Conservation (phyloP, 2,797 vertebrate species). For the Manis pentadactyla region DNA sequence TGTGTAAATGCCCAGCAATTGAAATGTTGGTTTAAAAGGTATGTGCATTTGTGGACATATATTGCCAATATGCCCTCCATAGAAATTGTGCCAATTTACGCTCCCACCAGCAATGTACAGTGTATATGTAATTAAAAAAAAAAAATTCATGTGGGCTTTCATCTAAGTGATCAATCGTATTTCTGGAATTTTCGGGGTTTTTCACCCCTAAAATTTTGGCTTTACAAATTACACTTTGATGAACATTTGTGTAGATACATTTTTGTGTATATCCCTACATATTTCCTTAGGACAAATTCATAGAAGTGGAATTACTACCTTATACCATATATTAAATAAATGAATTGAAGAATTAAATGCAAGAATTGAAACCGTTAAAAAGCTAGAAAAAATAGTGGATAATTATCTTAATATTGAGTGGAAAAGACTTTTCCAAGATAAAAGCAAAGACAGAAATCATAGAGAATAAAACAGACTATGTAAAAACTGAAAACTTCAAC, state of each 20-base stretch:
- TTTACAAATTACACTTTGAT: slow-evolving; percentile 25
- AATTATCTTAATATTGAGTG: background rate
- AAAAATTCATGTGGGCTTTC: background rate
- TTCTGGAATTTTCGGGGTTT: background rate
- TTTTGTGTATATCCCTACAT: background rate
- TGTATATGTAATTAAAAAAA: background rate
- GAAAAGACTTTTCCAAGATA: slow-evolving; percentile 39
- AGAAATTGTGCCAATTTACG: background rate
- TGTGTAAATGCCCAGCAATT: background rate
- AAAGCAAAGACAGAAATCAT: slow-evolving; percentile 12
- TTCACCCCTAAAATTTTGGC: background rate
- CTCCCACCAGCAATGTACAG: background rate
- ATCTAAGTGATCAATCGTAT: background rate
- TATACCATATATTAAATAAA: background rate
- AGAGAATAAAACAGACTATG: background rate
- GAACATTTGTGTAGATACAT: background rate
- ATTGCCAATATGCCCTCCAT: background rate
- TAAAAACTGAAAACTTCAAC: slow-evolving; percentile 33
- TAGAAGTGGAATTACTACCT: background rate
- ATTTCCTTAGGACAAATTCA: slow-evolving; percentile 4
- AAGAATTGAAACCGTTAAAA: slow-evolving; percentile 6
- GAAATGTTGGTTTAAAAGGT: slow-evolving; percentile 20
- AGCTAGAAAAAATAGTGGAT: background rate
- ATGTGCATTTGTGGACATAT: background rate
- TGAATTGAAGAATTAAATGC: background rate